Conservation (phyloP, 1,140 invertebrate genomes). For the Physella acuta region DNA sequence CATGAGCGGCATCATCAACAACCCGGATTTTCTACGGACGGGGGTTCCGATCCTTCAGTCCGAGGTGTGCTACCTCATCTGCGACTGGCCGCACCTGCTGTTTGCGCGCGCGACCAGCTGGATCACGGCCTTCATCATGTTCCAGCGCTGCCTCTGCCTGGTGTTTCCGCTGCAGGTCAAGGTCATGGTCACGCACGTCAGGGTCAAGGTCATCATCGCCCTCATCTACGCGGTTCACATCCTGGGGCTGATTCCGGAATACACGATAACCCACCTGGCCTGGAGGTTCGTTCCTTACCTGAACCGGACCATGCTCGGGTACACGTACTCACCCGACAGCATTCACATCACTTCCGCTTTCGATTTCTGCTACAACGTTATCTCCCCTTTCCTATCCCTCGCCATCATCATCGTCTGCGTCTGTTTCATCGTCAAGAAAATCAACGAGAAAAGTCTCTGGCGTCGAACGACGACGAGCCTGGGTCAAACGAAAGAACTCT, state of each 20-base stretch:
- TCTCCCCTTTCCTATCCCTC: too few species aligned
- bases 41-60: background rate
- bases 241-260: background rate
- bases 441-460: too few species aligned
- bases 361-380: too few species aligned
- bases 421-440: too few species aligned
- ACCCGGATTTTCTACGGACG: background rate
- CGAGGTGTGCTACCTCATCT: background rate
- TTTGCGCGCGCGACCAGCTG: background rate
- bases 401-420: too few species aligned
- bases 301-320: background rate
- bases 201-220: background rate
- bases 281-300: background rate
- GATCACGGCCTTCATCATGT: background rate
- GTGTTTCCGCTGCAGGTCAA: background rate
- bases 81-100: background rate
- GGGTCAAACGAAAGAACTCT: too few species aligned
- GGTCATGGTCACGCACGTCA: background rate
- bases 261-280: background rate
- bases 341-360: too few species aligned
- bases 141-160: background rate
- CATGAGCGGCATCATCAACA: background rate
- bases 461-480: too few species aligned
- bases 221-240: background rate
- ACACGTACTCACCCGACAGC: too few species aligned